Evolutionary conservation across 2,888 invertebrate species (phyloP).

Genomic region (Hermaeophaga mercurialis): DNA sequence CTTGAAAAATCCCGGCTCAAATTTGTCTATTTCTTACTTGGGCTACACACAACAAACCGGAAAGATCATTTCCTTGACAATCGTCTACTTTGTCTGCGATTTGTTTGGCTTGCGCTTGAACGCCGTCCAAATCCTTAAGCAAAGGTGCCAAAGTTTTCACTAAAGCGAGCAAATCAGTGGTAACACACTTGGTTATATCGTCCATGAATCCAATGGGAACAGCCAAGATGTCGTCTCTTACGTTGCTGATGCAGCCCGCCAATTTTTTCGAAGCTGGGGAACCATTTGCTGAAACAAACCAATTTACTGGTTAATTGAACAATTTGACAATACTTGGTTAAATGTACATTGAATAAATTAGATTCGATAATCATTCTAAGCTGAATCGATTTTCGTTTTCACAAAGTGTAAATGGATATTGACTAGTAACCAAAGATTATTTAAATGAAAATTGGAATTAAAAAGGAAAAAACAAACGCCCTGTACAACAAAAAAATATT

Average conservation of each 20-base stretch:
- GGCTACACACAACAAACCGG: background rate
- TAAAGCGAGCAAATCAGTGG: background rate
- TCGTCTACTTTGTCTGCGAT: background rate
- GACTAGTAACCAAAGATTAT: too few species aligned
- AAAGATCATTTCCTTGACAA: background rate
- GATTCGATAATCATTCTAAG: too few species aligned
- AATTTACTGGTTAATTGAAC: background rate
- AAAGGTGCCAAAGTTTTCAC: background rate
- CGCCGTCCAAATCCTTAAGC: background rate
- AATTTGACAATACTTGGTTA: background rate
- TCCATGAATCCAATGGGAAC: slow-evolving; percentile 1
- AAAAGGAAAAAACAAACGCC: too few species aligned
- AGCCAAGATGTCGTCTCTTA: background rate
- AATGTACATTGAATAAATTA: too few species aligned
- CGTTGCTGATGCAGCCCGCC: background rate
- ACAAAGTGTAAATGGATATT: too few species aligned
- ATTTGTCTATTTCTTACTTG: background rate
- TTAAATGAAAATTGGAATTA: too few species aligned
- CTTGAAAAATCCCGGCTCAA: too few species aligned
- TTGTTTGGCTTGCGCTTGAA: background rate
- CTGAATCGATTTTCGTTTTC: too few species aligned
- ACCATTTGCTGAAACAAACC: background rate
- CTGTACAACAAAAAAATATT: too few species aligned
- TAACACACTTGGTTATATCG: background rate
- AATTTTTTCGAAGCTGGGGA: slow-evolving; percentile 1